Conservation (phyloP, 1,140 invertebrate species). For the Meloidogyne floridensis region DNA sequence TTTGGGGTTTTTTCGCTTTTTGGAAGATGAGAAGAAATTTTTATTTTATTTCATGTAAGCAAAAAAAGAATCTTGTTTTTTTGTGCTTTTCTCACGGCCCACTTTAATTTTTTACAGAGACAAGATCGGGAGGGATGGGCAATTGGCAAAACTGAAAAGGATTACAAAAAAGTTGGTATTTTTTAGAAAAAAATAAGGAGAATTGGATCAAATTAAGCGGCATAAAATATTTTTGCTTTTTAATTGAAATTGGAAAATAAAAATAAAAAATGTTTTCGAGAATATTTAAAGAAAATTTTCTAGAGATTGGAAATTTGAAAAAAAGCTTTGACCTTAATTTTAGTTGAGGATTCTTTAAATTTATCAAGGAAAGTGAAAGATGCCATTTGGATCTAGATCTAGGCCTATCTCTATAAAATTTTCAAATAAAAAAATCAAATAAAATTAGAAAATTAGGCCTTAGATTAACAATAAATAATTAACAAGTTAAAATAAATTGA, state of each 20-base stretch:
- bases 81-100: neutral
- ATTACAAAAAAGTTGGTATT: neutral
- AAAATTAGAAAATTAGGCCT: too few relatives aligned
- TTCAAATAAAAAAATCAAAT: too few relatives aligned
- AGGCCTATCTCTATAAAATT: too few relatives aligned
- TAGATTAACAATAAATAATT: too few relatives aligned
- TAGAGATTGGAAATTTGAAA: too few relatives aligned
- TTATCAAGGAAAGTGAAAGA: too few relatives aligned
- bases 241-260: too few relatives aligned
- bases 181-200: neutral
- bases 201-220: neutral
- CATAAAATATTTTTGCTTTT: neutral
- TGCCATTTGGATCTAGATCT: too few relatives aligned
- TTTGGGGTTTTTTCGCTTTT: neutral
- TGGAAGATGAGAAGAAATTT: neutral
- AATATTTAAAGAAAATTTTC: too few relatives aligned
- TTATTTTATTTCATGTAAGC: constrained; percentile 7
- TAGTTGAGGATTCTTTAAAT: neutral
- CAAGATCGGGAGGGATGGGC: neutral
- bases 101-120: neutral
- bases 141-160: neutral
- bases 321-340: neutral
- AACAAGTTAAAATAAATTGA: too few relatives aligned
- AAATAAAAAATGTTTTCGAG: too few relatives aligned
- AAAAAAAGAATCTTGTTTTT: neutral